Percentiles rank a stretch among this genome's conserved stretches.
These are phyloP conservation scores for Polydrusus cervinus DNA, from an alignment of 2,888 invertebrate species.

Conservation along the genomic window DNA sequence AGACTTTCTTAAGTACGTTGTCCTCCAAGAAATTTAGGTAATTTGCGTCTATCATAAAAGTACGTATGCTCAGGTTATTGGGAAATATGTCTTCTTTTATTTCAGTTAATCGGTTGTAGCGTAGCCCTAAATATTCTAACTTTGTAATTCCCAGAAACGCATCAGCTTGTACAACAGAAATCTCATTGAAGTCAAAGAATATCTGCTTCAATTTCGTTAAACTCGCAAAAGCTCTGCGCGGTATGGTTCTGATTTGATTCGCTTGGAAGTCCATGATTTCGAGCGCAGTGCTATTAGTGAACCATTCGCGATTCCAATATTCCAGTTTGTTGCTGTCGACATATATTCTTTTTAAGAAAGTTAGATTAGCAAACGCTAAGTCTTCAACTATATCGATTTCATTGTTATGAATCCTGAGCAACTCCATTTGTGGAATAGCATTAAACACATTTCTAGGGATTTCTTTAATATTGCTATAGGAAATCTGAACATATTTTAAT, in stretches of 20 bases:
- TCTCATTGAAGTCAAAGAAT: conserved; percentile 60
- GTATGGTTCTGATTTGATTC: conserved; percentile 58
- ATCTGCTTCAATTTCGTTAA: conserved; percentile 56
- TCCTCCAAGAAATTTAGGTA: conserved; percentile 60
- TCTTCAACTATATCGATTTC: conserved; percentile 56
- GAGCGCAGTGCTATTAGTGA: conserved; percentile 56
- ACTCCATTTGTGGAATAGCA: conserved; percentile 50
- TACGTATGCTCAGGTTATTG: conserved; percentile 51
- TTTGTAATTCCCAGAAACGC: conserved; percentile 58
- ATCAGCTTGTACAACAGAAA: conserved; percentile 55
- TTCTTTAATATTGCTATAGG: conserved; percentile 48
- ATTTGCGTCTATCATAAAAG: conserved; percentile 58
- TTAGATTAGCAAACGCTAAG: conserved; percentile 56
- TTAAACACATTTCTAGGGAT: conserved; percentile 53
- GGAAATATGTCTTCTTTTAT: conserved; percentile 58
- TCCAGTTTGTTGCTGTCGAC: conserved; percentile 55
- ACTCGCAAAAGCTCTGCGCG: conserved; percentile 55
- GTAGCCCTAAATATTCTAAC: conserved; percentile 59
- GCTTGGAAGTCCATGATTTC: conserved; percentile 58
- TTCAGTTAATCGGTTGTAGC: conserved; percentile 57
- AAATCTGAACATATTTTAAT: conserved; percentile 45
- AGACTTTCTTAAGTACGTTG: conserved; percentile 56
- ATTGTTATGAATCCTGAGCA: conserved; percentile 57
- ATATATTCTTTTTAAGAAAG: conserved; percentile 52
- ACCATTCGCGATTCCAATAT: conserved; percentile 60